Evolutionary conservation across 2,113 vertebrate genomes (phyloP).

Genomic region (Aldabrachelys gigantea): DNA sequence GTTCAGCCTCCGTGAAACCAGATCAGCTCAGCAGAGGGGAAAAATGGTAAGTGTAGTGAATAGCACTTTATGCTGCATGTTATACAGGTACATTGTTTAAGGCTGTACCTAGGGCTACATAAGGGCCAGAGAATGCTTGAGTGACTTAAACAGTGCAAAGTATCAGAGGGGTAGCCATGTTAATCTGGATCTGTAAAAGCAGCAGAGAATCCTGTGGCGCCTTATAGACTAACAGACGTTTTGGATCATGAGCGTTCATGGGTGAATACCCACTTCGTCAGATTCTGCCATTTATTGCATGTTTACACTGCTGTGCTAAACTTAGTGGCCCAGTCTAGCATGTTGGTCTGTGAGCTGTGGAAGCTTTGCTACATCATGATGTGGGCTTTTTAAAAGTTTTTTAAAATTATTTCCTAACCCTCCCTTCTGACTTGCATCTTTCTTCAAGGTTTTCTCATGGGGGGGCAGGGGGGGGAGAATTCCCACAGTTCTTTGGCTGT

Average conservation of each 20-base stretch:
- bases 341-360: neutral
- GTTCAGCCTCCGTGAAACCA: constrained; percentile 95
- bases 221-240: no score
- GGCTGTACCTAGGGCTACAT: neutral
- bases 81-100: neutral
- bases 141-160: neutral
- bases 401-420: neutral
- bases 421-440: neutral
- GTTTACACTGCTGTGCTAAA: neutral
- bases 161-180: no score
- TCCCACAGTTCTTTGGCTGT: neutral
- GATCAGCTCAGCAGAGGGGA: constrained; percentile 95
- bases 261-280: no score
- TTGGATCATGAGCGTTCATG: no score
- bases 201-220: no score
- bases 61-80: neutral
- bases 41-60: constrained; percentile 88
- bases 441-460: neutral
- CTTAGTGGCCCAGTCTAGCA: fast-evolving
- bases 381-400: neutral
- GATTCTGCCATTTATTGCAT: neutral
- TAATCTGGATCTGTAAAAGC: no score
- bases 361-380: neutral
- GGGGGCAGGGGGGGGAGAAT: neutral
- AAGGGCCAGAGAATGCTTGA: neutral